These are phyloP conservation scores for Sinocyclocheilus grahami DNA, from an alignment of 2,113 vertebrate species.

Conservation along the genomic window DNA sequence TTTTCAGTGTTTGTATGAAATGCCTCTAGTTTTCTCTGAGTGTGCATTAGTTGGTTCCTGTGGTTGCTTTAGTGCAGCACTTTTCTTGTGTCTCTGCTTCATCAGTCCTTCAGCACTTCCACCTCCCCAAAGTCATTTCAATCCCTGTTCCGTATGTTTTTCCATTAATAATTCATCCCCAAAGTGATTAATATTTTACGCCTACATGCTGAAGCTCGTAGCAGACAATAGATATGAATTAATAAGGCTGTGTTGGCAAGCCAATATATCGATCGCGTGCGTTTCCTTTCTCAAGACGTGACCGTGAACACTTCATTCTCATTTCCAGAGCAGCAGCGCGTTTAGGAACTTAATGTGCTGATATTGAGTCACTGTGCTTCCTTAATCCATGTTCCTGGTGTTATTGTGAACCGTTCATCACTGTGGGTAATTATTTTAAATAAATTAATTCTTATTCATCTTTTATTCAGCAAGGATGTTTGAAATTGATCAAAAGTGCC, in stretches of 20 bases:
- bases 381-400: background rate
- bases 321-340: background rate
- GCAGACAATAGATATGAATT: constrained; percentile 72
- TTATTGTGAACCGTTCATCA: background rate
- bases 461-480: too few relatives aligned
- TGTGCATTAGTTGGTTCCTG: background rate
- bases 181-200: constrained; percentile 69
- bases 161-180: constrained; percentile 70
- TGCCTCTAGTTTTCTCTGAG: background rate
- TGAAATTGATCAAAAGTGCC: too few relatives aligned
- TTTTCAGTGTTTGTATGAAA: background rate
- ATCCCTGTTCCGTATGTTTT: constrained; percentile 57
- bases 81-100: constrained; percentile 58
- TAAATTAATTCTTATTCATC: background rate
- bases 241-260: constrained; percentile 71
- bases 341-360: background rate
- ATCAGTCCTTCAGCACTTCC: background rate
- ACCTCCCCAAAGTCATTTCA: constrained; percentile 50
- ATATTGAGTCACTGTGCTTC: background rate
- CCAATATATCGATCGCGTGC: constrained; percentile 12
- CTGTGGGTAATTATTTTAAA: background rate
- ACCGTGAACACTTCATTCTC: background rate
- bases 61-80: background rate
- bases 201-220: constrained; percentile 69
- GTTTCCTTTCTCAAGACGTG: background rate